These are phyloP conservation scores for Cataglyphis albicans DNA, from an alignment of 2,888 invertebrate genomes.

Conservation along the genomic window DNA sequence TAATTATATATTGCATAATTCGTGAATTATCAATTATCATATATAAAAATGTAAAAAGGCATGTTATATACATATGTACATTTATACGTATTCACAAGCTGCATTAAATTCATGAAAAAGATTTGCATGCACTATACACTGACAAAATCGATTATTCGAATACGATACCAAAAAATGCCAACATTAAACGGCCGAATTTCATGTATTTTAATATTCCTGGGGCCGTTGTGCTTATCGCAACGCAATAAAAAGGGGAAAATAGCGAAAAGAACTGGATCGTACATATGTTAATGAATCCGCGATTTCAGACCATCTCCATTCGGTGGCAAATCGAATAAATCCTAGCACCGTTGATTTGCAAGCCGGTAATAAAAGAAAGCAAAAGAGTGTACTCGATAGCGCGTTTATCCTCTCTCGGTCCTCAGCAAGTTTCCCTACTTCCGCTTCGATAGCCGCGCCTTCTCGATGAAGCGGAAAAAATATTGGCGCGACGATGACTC, in stretches of 20 bases:
- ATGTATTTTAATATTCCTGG: slow-evolving; percentile 14
- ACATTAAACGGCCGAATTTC: slow-evolving; percentile 24
- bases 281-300: slow-evolving; percentile 53
- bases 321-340: slow-evolving; percentile 55
- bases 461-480: slow-evolving; percentile 28
- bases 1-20: slow-evolving; percentile 3
- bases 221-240: background rate
- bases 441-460: slow-evolving; percentile 48
- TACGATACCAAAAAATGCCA: slow-evolving; percentile 14
- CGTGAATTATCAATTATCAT: background rate
- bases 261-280: slow-evolving; percentile 22
- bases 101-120: slow-evolving; percentile 40
- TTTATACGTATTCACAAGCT: slow-evolving; percentile 19
- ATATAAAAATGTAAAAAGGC: background rate
- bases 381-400: slow-evolving; percentile 43
- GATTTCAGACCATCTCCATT: background rate
- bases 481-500: slow-evolving; percentile 14
- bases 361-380: slow-evolving; percentile 55
- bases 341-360: slow-evolving; percentile 24
- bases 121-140: slow-evolving; percentile 4
- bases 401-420: slow-evolving; percentile 14
- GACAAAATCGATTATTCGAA: slow-evolving; percentile 18
- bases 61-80: background rate
- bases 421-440: slow-evolving; percentile 50
- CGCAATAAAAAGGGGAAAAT: background rate